Evolutionary conservation across 2,888 invertebrate genomes (phyloP), one percentile per base, ranked within the genome.

Genomic region (Odontothrips loti): DNA sequence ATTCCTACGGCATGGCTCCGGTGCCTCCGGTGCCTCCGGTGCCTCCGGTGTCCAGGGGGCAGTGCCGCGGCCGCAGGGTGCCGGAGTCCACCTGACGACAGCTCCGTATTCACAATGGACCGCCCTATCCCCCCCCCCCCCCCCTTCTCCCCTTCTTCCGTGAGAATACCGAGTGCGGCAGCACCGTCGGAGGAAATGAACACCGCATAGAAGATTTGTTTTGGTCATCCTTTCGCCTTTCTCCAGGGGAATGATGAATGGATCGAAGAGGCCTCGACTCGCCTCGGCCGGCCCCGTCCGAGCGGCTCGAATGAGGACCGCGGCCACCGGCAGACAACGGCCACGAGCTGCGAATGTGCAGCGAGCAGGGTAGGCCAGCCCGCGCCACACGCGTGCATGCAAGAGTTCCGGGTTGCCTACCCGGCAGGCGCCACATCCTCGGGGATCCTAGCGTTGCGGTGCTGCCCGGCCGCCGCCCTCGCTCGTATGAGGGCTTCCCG

Each of bases 171-270:
- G 20, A 58, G 58, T 58, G 20, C 58, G n/a, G 58, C 58, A 6
- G 58, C 20, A 17, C 58, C 12, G 58, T 15, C n/a, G 17, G 58
- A 58, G 58, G 58, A 58, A 58, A 58, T 58, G 58, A 58, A 58
- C n/a, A 17, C 58, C 58, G 58, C 58, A 58, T 58, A 17, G 58
- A 58, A 58, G 58, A 58, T 58, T 58, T 58, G 58, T 58, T 58
- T 58, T 58, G 58, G 58, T 58, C 58, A n/a, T 58, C 34, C 34
- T 11, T 58, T 58, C 58, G 17, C n/a, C 58, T 17, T 20, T 17
- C 58, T 58, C 58, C 20, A 17, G 17, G 6, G 15, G 58, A 58
- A n/a, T 58, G 58, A 58, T 10, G n/a, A 17, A 58, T 58, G 58
- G 58, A 58, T 17, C 15, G 58, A 17, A 12, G 51, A 51, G 17